Evolutionary conservation across 2,888 invertebrate genomes (phyloP), one percentile per base, ranked within the genome.

Genomic region (Drosophila greeni): DNA sequence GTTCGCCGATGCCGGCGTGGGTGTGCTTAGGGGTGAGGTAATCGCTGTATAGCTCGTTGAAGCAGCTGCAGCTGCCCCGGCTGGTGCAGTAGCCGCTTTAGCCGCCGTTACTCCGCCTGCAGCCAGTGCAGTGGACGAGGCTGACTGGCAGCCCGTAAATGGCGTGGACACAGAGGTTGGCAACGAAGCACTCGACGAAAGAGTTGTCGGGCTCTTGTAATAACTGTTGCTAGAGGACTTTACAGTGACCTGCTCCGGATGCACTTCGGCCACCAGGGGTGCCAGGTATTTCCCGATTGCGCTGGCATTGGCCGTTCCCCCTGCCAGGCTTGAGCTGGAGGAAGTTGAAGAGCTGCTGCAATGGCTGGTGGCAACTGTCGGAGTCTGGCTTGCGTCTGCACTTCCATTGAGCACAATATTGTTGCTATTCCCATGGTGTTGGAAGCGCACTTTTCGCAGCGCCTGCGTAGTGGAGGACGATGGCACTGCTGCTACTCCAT

Each of bases 41-140:
- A 72, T 76, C 20, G 83, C 77, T 33, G 77, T 70, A 51, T 82
- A 84, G 48, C 66, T 79, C 59, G 77, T 76, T 24, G 84, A 79
- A 14, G 85, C 84, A 26, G 86, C 77, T 14, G 84, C 74, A 20
- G 84, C 76, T 14, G 84, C 75, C 6, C 81, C 75, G 74, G 84
- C 72, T 23, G 86, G 87, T 43, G 88, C 87, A 36, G 89, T 86
- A 7, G 83, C 75, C 88, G 89, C 87, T 79, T 89, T 83, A 3
- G 85, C 74, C 87, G 89, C 87, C 74, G 88, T 76, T 8, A 80
- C 71, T 88, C 89, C 88, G 4, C 89, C 87, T 14, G 85, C 86
- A 24, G 86, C 76, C 87, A 89, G 87, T 72, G 90, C 86, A 18
- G 87, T 87, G 29, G 88, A 85, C 12, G 87, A 86, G 9, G 84